phyloP scores from a whole-genome alignment of 64 coral and sea anemone species.

The Orbicella faveolata region DNA sequence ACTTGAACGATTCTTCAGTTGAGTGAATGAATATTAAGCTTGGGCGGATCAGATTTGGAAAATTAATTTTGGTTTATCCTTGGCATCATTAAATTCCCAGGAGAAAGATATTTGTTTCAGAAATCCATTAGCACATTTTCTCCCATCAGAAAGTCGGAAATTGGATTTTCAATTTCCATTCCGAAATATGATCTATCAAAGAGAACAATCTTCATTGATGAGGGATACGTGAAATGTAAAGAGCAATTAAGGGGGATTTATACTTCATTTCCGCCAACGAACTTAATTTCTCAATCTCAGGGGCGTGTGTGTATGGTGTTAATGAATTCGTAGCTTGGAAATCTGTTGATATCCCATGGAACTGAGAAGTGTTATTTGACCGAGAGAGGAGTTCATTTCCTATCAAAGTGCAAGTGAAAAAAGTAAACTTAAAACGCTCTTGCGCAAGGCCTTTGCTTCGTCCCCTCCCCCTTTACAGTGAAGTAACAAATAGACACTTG shows the following conservation, averaged over 20 bases:
- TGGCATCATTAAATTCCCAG: neutral
- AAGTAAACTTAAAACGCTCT: slow-evolving; percentile 15
- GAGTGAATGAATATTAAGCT: neutral
- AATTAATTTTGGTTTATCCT: slow-evolving; percentile 13
- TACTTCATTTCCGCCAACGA: slow-evolving; percentile 17
- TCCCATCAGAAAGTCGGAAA: slow-evolving; percentile 29
- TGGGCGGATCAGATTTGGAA: neutral
- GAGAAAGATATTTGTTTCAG: slow-evolving; percentile 20
- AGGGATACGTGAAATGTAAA: slow-evolving; percentile 36
- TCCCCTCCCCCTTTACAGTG: slow-evolving; percentile 9
- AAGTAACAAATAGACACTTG: slow-evolving; percentile 10
- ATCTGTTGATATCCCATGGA: slow-evolving; percentile 51
- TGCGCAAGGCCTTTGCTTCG: neutral
- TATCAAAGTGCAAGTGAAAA: slow-evolving; percentile 16
- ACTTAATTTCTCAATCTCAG: slow-evolving; percentile 21
- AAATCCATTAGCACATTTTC: slow-evolving; percentile 22
- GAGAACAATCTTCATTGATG: slow-evolving; percentile 21
- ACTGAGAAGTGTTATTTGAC: slow-evolving; percentile 24
- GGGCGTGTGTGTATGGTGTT: neutral
- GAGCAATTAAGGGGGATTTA: slow-evolving; percentile 41
- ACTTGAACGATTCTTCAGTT: neutral
- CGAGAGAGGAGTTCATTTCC: slow-evolving; percentile 18
- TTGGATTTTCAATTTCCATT: slow-evolving; percentile 37
- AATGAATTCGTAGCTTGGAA: slow-evolving; percentile 19
- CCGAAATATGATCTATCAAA: slow-evolving; percentile 41